Base-by-base conservation (phyloP, 1,140 invertebrate genomes). In the Thaumatotibia leucotreta region DNA sequence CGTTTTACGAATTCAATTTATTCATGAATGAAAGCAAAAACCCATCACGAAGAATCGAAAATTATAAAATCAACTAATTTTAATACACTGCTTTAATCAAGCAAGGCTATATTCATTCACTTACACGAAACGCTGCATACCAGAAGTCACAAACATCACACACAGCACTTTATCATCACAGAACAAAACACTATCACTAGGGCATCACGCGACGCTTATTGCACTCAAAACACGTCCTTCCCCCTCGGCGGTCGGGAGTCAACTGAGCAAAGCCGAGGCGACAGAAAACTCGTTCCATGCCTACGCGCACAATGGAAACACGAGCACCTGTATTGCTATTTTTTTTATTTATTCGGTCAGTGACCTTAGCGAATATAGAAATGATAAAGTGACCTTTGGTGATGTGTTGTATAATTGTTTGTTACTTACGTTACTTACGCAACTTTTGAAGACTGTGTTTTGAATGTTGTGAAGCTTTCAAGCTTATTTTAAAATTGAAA, bases 251-350 rank as follows among this genome's bases (percentile, higher is more conserved):
- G 73, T 66, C 70, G 32, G 39, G 50, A 39, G 66, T 67, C 73
- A 62, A 84, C 83, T 84, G 76, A 73, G 63, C 23, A 31, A 31
- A 27, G 62, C 62, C 20, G 2, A 31, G 20, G 27, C 31, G 63
- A 64, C 66, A 39, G 63, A 66, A 66, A 77, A 80, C 77, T 69
- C 63, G 77, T 75, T 74, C 62, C 68, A 73, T 67, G 73, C 70
- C 71, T 75, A 75, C 70, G 72, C 69, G 75, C 74, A 78, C 52
- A 75, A 78, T 73, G 74, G 68, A 66, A 78, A 72, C 70, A 71
- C 75, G 73, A 77, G 76, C 82, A 83, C 81, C 79, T 86, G 82
- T 74, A 65, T 69, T 63, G 63, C 61, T 74, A 68, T 75, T 82
- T 79, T 80, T 72, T 77, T 73, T 65, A 69, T 74, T 72, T 76